These are phyloP conservation scores for Phaenicophaeus curvirostris DNA, from an alignment of 2,797 vertebrate genomes.

Conservation along the genomic window DNA sequence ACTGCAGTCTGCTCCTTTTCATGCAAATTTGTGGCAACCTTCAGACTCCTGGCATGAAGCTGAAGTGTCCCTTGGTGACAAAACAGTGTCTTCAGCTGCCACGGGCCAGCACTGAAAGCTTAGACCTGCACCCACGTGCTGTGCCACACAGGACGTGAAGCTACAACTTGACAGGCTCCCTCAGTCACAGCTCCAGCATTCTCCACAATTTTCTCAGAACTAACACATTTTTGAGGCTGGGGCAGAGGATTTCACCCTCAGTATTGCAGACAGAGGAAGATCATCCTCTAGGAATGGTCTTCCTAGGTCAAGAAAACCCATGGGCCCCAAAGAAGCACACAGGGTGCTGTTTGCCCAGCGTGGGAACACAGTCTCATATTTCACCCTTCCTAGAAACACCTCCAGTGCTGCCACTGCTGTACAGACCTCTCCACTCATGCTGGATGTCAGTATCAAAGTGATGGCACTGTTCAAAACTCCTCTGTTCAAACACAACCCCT, in stretches of 20 bases:
- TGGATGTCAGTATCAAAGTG: not conserved
- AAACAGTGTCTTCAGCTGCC: not conserved
- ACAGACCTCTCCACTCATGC: accelerated
- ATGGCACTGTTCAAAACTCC: accelerated
- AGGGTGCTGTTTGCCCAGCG: accelerated
- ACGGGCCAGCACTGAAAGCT: not conserved
- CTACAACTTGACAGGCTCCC: not conserved
- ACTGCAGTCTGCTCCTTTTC: slow-evolving; percentile 30
- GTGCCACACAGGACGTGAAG: not conserved
- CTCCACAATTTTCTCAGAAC: not conserved
- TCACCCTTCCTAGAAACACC: not conserved
- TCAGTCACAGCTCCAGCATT: not conserved
- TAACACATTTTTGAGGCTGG: not conserved
- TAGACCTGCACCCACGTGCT: not conserved
- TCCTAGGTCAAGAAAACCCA: not conserved
- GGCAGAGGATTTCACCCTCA: not conserved
- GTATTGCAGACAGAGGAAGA: not conserved
- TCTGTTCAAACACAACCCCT: not conserved
- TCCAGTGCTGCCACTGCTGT: not conserved
- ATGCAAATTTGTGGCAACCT: slow-evolving; percentile 4
- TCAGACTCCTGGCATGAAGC: not conserved
- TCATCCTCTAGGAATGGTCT: not conserved
- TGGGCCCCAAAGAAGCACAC: accelerated
- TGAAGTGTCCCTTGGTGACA: not conserved
- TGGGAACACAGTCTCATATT: not conserved